Conservation (phyloP, 92 coral and sea anemone species). For the Isaurus tuberculatus region DNA sequence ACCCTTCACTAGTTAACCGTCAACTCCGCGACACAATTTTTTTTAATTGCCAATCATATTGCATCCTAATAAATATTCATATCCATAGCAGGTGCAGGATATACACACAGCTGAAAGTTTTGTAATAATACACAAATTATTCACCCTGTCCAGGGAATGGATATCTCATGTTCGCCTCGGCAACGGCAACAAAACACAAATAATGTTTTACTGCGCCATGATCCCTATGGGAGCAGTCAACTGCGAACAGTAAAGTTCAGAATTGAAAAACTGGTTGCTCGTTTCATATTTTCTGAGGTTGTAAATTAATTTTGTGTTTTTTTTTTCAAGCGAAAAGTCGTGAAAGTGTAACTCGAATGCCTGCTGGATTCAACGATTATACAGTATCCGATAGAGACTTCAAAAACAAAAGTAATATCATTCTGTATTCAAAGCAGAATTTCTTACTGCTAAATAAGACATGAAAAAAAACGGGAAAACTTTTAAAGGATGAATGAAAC, state of each 20-base stretch:
- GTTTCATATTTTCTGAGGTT: background rate
- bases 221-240: slow-evolving; percentile 9
- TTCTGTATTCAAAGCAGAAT: slow-evolving; percentile 34
- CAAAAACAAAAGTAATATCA: slow-evolving; percentile 21
- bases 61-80: slow-evolving; percentile 73
- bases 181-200: slow-evolving; percentile 44
- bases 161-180: slow-evolving; percentile 44
- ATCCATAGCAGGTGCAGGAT: slow-evolving; percentile 39
- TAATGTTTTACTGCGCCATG: background rate
- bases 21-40: slow-evolving; percentile 13
- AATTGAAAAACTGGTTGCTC: background rate
- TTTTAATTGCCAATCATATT: slow-evolving; percentile 75
- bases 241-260: background rate
- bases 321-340: background rate
- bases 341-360: background rate
- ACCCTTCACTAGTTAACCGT: background rate
- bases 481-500: slow-evolving; percentile 29
- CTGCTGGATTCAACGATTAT: slow-evolving; percentile 6
- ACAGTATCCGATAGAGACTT: slow-evolving; percentile 12
- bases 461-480: background rate
- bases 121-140: slow-evolving; percentile 41
- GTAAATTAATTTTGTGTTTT: background rate
- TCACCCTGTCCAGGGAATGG: slow-evolving; percentile 48
- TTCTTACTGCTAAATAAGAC: slow-evolving; percentile 24
- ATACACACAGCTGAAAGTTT: slow-evolving; percentile 44